phyloP scores from a whole-genome alignment of 2,797 vertebrate genomes.

The Clarias laeviceps region DNA sequence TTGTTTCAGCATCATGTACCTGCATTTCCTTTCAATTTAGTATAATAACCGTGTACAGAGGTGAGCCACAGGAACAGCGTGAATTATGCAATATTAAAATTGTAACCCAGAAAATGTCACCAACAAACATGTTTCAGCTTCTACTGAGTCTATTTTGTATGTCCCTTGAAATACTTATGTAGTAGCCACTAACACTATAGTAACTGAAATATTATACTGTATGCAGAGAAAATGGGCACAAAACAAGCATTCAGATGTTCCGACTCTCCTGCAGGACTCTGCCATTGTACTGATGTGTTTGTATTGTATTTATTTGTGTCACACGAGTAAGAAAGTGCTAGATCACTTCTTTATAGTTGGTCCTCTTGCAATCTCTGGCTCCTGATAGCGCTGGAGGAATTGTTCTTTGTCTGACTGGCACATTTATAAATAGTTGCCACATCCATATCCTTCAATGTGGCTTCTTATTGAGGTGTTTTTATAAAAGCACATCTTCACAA shows the following conservation, averaged over 20 bases:
- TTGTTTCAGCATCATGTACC: neutral
- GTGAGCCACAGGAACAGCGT: neutral
- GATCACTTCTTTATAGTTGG: constrained; percentile 56
- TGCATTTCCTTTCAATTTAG: neutral
- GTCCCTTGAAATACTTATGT: neutral
- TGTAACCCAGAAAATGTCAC: neutral
- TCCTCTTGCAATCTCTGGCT: constrained; percentile 58
- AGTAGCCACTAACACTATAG: neutral
- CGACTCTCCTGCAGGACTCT: neutral
- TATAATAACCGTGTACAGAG: neutral
- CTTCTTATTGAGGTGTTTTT: constrained; percentile 57
- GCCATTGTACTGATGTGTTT: neutral
- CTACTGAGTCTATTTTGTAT: neutral
- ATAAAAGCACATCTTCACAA: constrained; percentile 50
- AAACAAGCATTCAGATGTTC: neutral
- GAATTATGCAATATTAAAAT: neutral
- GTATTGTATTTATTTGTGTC: neutral
- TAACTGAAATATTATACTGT: neutral
- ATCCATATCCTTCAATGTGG: constrained; percentile 59
- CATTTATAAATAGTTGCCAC: constrained; percentile 70
- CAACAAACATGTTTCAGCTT: neutral
- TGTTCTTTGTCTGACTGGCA: constrained; percentile 59
- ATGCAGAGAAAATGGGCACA: neutral
- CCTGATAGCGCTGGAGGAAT: constrained; percentile 72
- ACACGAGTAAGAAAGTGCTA: constrained; percentile 36